These are phyloP conservation scores for Caenorhabditis inopinata DNA, from an alignment of 1,140 invertebrate species.

Conservation along the genomic window DNA sequence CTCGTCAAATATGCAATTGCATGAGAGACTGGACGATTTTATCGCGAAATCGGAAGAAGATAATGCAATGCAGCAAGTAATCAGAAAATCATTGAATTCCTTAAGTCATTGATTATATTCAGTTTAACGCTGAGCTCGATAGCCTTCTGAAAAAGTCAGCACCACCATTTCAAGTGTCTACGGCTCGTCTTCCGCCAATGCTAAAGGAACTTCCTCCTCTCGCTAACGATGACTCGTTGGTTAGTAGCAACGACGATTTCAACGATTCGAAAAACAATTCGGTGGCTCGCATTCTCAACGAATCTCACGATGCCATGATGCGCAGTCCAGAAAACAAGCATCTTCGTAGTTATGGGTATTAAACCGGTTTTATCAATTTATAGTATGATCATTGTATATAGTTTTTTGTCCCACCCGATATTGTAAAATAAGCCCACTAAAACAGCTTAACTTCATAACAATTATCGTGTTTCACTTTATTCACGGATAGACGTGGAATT, in stretches of 20 bases:
- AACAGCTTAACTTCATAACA: background rate
- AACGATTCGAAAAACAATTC: slow-evolving; percentile 10
- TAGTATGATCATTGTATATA: slow-evolving; percentile 1
- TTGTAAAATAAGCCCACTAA: background rate
- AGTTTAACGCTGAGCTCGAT: background rate
- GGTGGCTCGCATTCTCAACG: background rate
- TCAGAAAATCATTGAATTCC: too few species aligned
- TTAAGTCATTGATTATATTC: too few species aligned
- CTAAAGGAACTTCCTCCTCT: background rate
- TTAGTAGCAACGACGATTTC: background rate
- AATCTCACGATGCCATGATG: background rate
- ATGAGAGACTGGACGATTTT: background rate
- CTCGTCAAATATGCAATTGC: background rate
- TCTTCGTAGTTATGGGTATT: slow-evolving; percentile 15
- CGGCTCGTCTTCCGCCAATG: slow-evolving; percentile 20
- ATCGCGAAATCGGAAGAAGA: background rate
- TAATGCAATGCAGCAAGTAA: background rate
- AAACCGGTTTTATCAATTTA: background rate
- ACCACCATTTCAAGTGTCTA: slow-evolving; percentile 10
- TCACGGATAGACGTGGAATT: background rate
- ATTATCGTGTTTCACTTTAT: background rate
- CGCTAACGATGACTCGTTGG: background rate
- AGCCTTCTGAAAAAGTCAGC: background rate
- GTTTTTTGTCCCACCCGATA: background rate
- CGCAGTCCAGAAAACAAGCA: slow-evolving; percentile 23